phyloP scores from a whole-genome alignment of 2,113 vertebrate species.

The Tichodroma muraria region DNA sequence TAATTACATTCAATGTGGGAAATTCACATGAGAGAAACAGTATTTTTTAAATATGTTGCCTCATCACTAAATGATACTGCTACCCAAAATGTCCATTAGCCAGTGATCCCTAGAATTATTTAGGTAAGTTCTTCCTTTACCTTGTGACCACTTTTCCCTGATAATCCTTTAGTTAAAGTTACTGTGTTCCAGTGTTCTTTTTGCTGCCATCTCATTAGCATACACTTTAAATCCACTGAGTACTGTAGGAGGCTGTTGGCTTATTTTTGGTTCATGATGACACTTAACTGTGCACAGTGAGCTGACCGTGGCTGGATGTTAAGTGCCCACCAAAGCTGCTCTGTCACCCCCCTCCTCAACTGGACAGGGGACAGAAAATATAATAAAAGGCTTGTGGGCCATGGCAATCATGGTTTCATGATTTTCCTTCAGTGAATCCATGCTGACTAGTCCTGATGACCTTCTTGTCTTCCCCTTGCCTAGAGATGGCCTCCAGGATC shows the following conservation, averaged over 20 bases:
- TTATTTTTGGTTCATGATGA: background rate
- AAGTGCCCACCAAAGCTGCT: background rate
- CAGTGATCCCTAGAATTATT: background rate
- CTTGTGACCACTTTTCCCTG: background rate
- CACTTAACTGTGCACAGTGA: background rate
- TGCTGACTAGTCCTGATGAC: background rate
- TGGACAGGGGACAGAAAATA: background rate
- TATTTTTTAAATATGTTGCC: background rate
- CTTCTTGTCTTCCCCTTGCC: background rate
- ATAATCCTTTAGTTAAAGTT: background rate
- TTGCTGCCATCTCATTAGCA: background rate
- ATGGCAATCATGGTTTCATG: background rate
- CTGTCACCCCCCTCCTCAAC: background rate
- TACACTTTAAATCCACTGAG: background rate
- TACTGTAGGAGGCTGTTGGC: background rate
- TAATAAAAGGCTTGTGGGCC: background rate
- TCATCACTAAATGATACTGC: background rate
- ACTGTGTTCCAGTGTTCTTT: background rate
- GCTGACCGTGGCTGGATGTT: background rate
- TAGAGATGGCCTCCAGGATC: background rate
- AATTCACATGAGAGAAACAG: background rate
- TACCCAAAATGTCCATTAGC: background rate
- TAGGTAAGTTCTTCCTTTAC: background rate
- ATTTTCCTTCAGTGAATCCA: background rate
- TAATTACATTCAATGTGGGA: background rate